These are phyloP conservation scores for Andrena hattorfiana DNA, from an alignment of 2,888 invertebrate species.

Conservation along the genomic window DNA sequence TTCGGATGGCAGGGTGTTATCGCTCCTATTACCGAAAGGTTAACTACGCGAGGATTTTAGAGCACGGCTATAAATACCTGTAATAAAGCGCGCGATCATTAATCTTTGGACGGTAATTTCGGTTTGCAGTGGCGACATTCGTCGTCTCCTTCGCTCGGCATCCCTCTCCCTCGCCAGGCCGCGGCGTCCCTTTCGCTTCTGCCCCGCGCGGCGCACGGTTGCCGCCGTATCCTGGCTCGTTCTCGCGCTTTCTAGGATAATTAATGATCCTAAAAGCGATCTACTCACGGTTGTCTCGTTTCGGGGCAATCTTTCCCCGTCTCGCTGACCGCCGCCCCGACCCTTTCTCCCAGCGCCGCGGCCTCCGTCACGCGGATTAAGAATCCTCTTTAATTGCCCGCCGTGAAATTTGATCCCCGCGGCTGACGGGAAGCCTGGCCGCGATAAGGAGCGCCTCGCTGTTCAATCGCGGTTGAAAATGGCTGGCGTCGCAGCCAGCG, in stretches of 20 bases:
- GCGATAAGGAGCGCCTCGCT: constrained; percentile 4
- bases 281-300: constrained; percentile 82
- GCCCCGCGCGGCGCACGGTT: constrained; percentile 44
- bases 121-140: constrained; percentile 82
- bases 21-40: constrained; percentile 28
- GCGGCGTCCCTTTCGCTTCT: constrained; percentile 13
- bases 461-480: background rate
- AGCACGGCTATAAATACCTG: constrained; percentile 77
- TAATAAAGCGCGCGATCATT: constrained; percentile 79
- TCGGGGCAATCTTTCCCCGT: constrained; percentile 77
- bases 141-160: constrained; percentile 67
- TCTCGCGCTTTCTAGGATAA: constrained; percentile 80
- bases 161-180: constrained; percentile 40
- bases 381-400: constrained; percentile 20
- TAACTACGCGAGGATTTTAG: constrained; percentile 60
- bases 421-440: no score
- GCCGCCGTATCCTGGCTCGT: constrained; percentile 60
- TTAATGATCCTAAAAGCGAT: constrained; percentile 83
- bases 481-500: no score
- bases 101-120: constrained; percentile 82
- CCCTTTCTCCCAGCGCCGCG: background rate
- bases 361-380: constrained; percentile 40
- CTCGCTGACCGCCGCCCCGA: constrained; percentile 55
- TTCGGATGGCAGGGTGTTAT: constrained; percentile 1
- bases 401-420: background rate